Conservation (phyloP, 2,797 vertebrate genomes). For the Meriones psammophilus region DNA sequence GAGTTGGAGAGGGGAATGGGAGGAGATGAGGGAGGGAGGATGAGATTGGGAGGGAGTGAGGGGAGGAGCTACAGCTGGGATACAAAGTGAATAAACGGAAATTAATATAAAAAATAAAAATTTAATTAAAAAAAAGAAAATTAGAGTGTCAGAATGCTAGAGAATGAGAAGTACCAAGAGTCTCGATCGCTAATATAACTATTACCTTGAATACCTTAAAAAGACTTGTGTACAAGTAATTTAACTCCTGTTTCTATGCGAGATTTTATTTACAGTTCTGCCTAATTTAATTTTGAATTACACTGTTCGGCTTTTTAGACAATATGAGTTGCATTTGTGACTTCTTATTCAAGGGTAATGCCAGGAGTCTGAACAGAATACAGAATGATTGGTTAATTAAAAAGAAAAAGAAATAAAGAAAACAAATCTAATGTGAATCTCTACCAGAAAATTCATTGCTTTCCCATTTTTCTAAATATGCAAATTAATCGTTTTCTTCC, state of each 20-base stretch:
- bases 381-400: slow-evolving; percentile 67
- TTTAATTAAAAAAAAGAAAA: too few species aligned
- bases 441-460: slow-evolving; percentile 62
- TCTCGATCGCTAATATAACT: slow-evolving; percentile 43
- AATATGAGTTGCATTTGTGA: slow-evolving; percentile 55
- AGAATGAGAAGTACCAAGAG: background rate
- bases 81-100: too few species aligned
- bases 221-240: slow-evolving; percentile 57
- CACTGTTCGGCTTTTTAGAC: slow-evolving; percentile 62
- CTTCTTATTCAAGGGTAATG: slow-evolving; percentile 53
- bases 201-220: slow-evolving; percentile 47
- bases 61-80: too few species aligned
- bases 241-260: slow-evolving; percentile 64
- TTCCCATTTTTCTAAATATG: slow-evolving; percentile 63
- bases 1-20: too few species aligned
- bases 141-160: background rate
- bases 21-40: too few species aligned
- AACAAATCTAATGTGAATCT: slow-evolving; percentile 67
- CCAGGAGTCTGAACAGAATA: slow-evolving; percentile 58
- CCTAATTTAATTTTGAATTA: slow-evolving; percentile 62
- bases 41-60: too few species aligned
- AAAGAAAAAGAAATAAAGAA: background rate
- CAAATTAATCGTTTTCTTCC: slow-evolving; percentile 26
- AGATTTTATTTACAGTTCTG: slow-evolving; percentile 63
- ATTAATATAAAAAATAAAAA: too few species aligned